phyloP scores from a whole-genome alignment of 1,140 invertebrate species.

The Ceratoteleas bidentatus region DNA sequence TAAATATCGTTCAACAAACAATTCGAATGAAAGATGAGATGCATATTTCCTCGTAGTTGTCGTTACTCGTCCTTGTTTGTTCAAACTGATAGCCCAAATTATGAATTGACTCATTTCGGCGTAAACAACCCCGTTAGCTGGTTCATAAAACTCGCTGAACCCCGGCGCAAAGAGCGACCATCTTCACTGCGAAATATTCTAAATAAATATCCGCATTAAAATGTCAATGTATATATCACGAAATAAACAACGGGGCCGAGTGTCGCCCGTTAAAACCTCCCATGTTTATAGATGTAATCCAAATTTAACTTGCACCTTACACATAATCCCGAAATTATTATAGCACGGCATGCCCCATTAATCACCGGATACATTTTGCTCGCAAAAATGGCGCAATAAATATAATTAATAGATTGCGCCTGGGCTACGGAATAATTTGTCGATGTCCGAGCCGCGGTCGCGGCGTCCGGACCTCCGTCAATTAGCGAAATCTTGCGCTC shows the following conservation, averaged over 20 bases:
- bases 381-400: constrained; percentile 51
- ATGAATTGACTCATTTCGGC: too few species aligned
- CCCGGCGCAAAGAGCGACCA: too few species aligned
- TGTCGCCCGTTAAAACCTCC: constrained; percentile 31
- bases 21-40: too few species aligned
- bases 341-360: constrained; percentile 39
- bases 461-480: neutral
- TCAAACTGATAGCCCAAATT: too few species aligned
- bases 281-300: constrained; percentile 55
- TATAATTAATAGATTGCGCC: constrained; percentile 48
- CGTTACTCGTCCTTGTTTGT: too few species aligned
- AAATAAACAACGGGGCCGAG: constrained; percentile 17
- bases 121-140: too few species aligned
- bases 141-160: too few species aligned
- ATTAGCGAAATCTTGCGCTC: neutral
- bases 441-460: constrained; percentile 13
- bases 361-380: constrained; percentile 43
- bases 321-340: constrained; percentile 54
- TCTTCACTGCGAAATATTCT: neutral
- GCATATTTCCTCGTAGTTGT: too few species aligned
- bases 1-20: too few species aligned
- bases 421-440: constrained; percentile 42
- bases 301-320: constrained; percentile 46
- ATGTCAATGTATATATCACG: constrained; percentile 13
- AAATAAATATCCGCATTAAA: constrained; percentile 1